phyloP scores from a whole-genome alignment of 1,140 invertebrate genomes.

The Leptopilina clavipes region DNA sequence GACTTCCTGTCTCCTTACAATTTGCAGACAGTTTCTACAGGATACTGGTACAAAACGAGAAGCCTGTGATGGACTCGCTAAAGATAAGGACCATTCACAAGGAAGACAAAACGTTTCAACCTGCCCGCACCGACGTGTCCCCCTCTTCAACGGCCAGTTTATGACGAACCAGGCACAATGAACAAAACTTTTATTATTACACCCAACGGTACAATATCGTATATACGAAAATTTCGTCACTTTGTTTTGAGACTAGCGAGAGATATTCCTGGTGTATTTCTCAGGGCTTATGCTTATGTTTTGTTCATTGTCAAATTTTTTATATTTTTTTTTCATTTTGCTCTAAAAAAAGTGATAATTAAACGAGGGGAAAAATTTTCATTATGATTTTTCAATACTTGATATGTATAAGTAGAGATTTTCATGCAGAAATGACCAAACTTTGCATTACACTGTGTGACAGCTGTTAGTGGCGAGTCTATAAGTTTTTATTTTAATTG shows the following conservation, averaged over 20 bases:
- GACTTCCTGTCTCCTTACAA: constrained; percentile 72
- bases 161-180: constrained; percentile 54
- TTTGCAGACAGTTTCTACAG: constrained; percentile 65
- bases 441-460: too few relatives aligned
- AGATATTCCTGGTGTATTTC: not conserved
- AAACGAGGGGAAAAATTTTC: too few relatives aligned
- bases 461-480: too few relatives aligned
- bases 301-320: not conserved
- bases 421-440: too few relatives aligned
- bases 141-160: constrained; percentile 56
- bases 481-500: too few relatives aligned
- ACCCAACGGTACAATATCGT: constrained; percentile 45
- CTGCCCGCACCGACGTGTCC: constrained; percentile 39
- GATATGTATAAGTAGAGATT: too few relatives aligned
- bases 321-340: not conserved
- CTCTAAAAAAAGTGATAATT: too few relatives aligned
- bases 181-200: constrained; percentile 61
- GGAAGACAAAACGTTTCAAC: constrained; percentile 71
- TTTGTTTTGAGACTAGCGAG: not conserved
- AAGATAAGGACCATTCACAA: constrained; percentile 74
- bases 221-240: not conserved
- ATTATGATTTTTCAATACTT: too few relatives aligned
- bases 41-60: constrained; percentile 63
- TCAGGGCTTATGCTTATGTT: not conserved
- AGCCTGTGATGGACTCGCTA: constrained; percentile 69